Percentiles rank a stretch among this genome's conserved stretches.
Conservation (phyloP, 2,888 invertebrate species). For the Metellina segmentata region DNA sequence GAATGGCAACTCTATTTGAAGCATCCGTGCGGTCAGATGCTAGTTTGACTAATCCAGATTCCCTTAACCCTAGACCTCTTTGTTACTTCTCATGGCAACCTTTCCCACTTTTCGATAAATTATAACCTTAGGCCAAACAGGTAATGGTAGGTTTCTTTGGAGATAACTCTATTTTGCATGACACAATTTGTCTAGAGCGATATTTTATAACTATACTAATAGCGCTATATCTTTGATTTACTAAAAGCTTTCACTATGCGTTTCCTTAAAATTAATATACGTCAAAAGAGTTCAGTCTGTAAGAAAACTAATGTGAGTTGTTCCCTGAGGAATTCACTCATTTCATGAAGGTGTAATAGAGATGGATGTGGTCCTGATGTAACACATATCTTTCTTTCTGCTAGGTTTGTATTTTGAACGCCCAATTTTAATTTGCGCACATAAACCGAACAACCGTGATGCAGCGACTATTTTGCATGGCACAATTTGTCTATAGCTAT, state of each 20-base stretch:
- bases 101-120: slow-evolving; percentile 27
- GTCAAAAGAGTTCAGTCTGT: not conserved
- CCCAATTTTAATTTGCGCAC: no score
- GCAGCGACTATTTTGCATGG: no score
- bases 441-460: no score
- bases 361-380: no score
- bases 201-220: not conserved
- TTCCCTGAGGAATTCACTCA: no score
- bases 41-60: slow-evolving; percentile 49
- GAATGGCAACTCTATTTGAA: not conserved
- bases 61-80: slow-evolving; percentile 44
- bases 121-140: slow-evolving; percentile 14
- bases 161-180: slow-evolving; percentile 25
- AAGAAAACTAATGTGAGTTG: no score
- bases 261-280: not conserved
- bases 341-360: no score
- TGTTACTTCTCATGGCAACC: slow-evolving; percentile 40
- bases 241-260: not conserved
- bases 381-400: no score
- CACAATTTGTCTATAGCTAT: no score
- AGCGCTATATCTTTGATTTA: no score
- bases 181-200: slow-evolving; percentile 16
- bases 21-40: not conserved
- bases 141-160: slow-evolving; percentile 31
- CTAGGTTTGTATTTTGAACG: no score